Percentiles rank a stretch among this genome's conserved stretches.
These are phyloP conservation scores for Lagopus leucura DNA, from an alignment of 2,113 vertebrate genomes.

Conservation along the genomic window DNA sequence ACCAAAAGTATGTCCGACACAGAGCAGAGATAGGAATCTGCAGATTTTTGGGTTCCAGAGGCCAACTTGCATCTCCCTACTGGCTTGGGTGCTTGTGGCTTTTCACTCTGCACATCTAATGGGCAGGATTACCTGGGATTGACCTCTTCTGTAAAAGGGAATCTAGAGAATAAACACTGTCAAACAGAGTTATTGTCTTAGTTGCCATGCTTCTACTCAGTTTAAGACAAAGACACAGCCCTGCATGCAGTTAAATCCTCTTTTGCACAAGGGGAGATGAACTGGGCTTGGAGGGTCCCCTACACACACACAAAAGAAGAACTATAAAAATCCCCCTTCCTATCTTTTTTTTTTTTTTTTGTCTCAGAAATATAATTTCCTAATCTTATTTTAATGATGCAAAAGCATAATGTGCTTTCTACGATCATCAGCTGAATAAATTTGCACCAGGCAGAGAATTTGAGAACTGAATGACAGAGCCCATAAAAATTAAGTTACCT, in stretches of 20 bases:
- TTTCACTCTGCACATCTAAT: not conserved
- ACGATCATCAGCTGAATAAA: not conserved
- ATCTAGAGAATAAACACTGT: not conserved
- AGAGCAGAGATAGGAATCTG: not conserved
- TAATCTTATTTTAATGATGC: not conserved
- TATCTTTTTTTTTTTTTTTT: not conserved
- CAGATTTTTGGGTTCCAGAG: not conserved
- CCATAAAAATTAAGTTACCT: slow-evolving; percentile 8
- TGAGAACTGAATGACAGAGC: slow-evolving; percentile 37
- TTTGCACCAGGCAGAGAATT: not conserved
- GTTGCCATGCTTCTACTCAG: no score
- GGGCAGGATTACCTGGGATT: not conserved
- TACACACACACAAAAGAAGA: not conserved
- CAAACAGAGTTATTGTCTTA: not conserved
- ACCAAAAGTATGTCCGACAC: not conserved
- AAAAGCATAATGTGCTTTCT: not conserved
- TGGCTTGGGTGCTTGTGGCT: not conserved
- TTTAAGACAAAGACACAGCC: not conserved
- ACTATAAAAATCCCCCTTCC: not conserved
- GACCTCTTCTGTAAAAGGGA: not conserved
- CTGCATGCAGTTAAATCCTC: not conserved
- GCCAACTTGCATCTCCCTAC: not conserved
- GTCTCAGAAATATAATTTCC: not conserved
- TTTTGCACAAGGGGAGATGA: not conserved
- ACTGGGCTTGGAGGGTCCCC: not conserved